Percentiles rank a stretch among this genome's conserved stretches.
Conservation (phyloP, 2,797 vertebrate species). For the Masticophis lateralis region DNA sequence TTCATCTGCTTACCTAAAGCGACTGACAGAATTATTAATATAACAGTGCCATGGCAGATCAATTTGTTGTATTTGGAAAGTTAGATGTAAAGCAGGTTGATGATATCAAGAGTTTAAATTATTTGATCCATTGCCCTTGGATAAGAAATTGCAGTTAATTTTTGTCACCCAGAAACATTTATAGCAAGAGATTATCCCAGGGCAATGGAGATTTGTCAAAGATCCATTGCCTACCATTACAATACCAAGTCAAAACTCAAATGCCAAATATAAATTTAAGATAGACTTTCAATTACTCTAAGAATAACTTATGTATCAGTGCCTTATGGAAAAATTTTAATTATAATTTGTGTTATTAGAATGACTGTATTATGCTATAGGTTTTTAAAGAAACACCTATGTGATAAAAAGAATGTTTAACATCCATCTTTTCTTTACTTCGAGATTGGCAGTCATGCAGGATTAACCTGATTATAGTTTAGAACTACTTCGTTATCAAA, state of each 20-base stretch:
- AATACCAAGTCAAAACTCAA: background rate
- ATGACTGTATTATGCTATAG: constrained; percentile 7
- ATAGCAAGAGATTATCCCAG: background rate
- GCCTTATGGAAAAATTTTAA: background rate
- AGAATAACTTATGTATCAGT: background rate
- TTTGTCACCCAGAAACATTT: background rate
- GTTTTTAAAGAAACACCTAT: constrained; percentile 5
- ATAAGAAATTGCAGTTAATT: background rate
- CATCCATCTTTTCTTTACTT: background rate
- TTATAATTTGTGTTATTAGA: constrained; percentile 1
- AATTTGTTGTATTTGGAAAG: background rate
- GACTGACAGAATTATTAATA: background rate
- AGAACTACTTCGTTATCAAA: background rate
- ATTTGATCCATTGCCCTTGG: background rate
- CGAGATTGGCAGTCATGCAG: background rate
- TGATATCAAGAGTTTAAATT: background rate
- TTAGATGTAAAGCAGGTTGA: background rate
- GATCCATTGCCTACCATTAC: background rate
- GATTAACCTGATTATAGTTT: background rate
- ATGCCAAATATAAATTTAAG: background rate
- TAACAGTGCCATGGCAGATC: background rate
- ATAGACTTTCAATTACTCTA: background rate
- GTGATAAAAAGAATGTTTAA: background rate
- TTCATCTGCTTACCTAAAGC: background rate
- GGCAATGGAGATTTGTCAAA: background rate